Percentiles rank a stretch among this genome's conserved stretches.
Conservation (phyloP, 2,888 invertebrate genomes). For the Drosophila vallismaia region DNA sequence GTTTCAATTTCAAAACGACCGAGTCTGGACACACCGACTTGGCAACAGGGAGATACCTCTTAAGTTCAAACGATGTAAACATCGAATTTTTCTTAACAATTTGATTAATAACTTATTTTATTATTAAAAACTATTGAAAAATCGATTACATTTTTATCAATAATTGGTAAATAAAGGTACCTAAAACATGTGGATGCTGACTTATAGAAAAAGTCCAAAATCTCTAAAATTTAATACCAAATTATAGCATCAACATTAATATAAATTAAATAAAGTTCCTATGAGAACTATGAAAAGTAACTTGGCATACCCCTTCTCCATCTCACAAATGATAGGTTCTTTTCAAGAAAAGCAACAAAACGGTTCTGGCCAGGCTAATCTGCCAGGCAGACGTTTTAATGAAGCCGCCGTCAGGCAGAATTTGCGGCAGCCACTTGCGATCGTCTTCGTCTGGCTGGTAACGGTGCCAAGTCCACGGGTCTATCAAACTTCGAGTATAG, state of each 20-base stretch:
- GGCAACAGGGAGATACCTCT: conserved; percentile 8
- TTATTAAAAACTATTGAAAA: too few relatives aligned
- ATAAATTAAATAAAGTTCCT: too few relatives aligned
- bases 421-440: conserved; percentile 30
- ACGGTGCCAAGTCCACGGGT: conserved; percentile 56
- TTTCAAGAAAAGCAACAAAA: conserved; percentile 23
- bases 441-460: conserved; percentile 30
- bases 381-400: conserved; percentile 77
- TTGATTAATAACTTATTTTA: too few relatives aligned
- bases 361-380: conserved; percentile 63
- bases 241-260: too few relatives aligned
- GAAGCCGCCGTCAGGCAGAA: conserved; percentile 62
- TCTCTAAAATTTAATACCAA: too few relatives aligned
- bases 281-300: not conserved
- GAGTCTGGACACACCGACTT: not conserved
- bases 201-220: too few relatives aligned
- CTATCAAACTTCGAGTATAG: conserved; percentile 1
- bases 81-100: too few relatives aligned
- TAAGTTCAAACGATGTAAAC: too few relatives aligned
- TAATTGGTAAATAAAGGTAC: too few relatives aligned
- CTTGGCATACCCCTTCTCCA: conserved; percentile 1
- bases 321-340: conserved; percentile 8
- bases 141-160: too few relatives aligned
- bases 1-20: conserved; percentile 74
- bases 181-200: too few relatives aligned